A percentile compares a stretch with the other conserved stretches of the same genome.
Evolutionary conservation across 2,113 vertebrate species (phyloP).

Genomic region (Chionodraco myersi): DNA sequence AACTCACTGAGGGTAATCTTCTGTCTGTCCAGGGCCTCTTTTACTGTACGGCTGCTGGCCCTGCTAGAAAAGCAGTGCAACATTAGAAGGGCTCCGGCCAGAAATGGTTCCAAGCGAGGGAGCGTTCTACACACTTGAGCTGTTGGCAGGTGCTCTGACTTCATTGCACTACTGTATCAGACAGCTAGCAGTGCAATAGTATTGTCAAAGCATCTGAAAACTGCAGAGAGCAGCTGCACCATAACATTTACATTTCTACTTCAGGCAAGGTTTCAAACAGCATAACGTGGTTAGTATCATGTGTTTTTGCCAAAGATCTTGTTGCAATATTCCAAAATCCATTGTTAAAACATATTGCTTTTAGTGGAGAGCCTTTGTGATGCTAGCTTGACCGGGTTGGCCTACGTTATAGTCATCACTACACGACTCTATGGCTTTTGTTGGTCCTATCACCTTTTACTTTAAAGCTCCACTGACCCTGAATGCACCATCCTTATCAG

Average conservation of each 20-base stretch:
- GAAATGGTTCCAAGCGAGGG: slow-evolving; percentile 63
- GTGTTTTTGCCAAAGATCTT: too few species aligned
- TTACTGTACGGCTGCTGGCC: slow-evolving; percentile 11
- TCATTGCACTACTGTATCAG: slow-evolving; percentile 99
- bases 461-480: background rate
- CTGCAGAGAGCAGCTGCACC: slow-evolving; percentile 72
- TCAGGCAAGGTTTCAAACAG: too few species aligned
- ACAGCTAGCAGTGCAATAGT: slow-evolving; percentile 99
- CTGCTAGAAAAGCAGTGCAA: slow-evolving; percentile 73
- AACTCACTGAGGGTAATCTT: background rate
- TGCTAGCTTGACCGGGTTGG: too few species aligned
- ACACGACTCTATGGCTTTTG: too few species aligned
- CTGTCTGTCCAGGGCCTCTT: slow-evolving; percentile 5
- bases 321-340: too few species aligned
- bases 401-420: too few species aligned
- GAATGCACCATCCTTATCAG: too few species aligned
- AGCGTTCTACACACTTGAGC: slow-evolving; percentile 45
- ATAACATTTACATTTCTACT: background rate
- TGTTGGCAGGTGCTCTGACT: slow-evolving; percentile 96
- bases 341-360: too few species aligned
- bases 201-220: slow-evolving; percentile 98
- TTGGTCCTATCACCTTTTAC: background rate
- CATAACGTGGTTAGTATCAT: too few species aligned
- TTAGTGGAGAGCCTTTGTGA: too few species aligned
- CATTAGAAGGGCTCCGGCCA: slow-evolving; percentile 90